Base-by-base conservation (phyloP, 2,797 vertebrate species). In the Crypturellus tataupa region DNA sequence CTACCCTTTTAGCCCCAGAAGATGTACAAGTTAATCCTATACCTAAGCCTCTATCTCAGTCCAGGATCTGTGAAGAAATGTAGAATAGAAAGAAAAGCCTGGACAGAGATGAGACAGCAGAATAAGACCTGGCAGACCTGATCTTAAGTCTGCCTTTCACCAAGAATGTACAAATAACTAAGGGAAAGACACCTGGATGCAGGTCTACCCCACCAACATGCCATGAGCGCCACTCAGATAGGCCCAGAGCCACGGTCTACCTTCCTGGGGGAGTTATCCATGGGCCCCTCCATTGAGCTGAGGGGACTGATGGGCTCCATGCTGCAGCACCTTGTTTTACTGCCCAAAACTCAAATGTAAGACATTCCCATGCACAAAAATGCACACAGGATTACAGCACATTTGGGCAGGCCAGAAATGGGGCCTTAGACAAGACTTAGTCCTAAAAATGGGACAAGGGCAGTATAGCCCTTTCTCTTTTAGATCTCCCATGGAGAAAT, bases 401-500 rank as follows among this genome's bases (percentile, higher is more conserved):
- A 0, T 39, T 72, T 59, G 18, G 65, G 58, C 60, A 91, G 78
- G 71, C n/a, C 71, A 65, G 75, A 5, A 9, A 47, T 12, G 42
- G 89, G 62, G 59, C 49, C 86, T 76, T 75, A 71, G 83, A n/a
- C 56, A 77, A 69, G 56, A 14, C 17, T 2, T 1, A 33, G 17
- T 29, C 94, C 73, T 75, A 58, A 78, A 92, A 92, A 35, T 3
- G 72, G 85, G 80, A 90, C 76, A 0, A 84, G 70, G 27, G 24
- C 3, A 64, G 59, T 2, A 39, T 25, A 79, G 37, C 75, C 84
- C 25, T 55, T 85, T 55, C 55, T 37, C 77, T 75, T 85, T 35
- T 51, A 71, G 83, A 92, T 77, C 93, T 65, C 46, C 62, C 89
- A 60, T 25, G 65, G 87, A 89, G 64, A 71, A 96, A 91, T 76